These are phyloP conservation scores for Hormaphis cornu DNA, from an alignment of 1,140 invertebrate genomes.

Conservation along the genomic window DNA sequence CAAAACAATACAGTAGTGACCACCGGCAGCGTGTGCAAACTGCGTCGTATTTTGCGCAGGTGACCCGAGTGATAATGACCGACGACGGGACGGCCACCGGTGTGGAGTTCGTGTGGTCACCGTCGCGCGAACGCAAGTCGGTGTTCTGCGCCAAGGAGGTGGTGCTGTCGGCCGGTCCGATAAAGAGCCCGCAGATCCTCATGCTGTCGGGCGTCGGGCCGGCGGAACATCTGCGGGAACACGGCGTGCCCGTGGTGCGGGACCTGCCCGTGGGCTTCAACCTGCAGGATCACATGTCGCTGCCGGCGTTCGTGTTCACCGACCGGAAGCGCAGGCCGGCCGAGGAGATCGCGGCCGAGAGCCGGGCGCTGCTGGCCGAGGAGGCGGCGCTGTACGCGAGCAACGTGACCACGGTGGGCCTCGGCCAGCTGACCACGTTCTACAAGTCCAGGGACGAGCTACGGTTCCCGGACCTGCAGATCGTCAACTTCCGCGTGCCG, in stretches of 20 bases:
- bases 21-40: too few species aligned
- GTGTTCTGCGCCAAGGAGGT: slow-evolving; percentile 53
- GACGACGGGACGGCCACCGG: slow-evolving; percentile 50
- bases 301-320: slow-evolving; percentile 55
- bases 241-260: slow-evolving; percentile 52
- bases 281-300: slow-evolving; percentile 64
- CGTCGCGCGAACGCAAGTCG: slow-evolving; percentile 37
- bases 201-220: slow-evolving; percentile 68
- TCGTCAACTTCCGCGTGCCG: slow-evolving; percentile 1
- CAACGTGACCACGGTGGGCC: neutral
- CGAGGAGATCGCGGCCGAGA: slow-evolving; percentile 45
- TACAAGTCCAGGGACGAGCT: slow-evolving; percentile 9
- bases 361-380: slow-evolving; percentile 50
- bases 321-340: slow-evolving; percentile 46
- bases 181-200: slow-evolving; percentile 59
- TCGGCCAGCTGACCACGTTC: slow-evolving; percentile 1
- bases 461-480: slow-evolving; percentile 19
- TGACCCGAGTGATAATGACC: slow-evolving; percentile 56
- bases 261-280: slow-evolving; percentile 65
- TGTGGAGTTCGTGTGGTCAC: slow-evolving; percentile 52
- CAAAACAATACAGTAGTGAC: too few species aligned
- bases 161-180: slow-evolving; percentile 55
- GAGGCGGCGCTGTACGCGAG: neutral
- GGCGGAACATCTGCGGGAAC: slow-evolving; percentile 52
- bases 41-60: too few species aligned